Percentiles rank a stretch among this genome's conserved stretches.
Conservation (phyloP, 2,797 vertebrate genomes). For the Aldrovandia affinis region DNA sequence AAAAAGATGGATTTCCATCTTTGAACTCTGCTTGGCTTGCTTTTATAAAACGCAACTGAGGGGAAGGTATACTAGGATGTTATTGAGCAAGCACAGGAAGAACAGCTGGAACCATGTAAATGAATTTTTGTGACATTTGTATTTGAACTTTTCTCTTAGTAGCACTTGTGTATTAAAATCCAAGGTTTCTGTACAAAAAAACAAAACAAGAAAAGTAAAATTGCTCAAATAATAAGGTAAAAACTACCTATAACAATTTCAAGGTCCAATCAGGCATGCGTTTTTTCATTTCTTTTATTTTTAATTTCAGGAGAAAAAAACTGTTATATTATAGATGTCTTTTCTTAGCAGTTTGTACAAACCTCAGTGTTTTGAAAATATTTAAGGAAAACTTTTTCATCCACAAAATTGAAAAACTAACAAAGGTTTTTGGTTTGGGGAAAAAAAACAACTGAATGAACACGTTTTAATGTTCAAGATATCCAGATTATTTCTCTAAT, state of each 20-base stretch:
- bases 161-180: slow-evolving; percentile 52
- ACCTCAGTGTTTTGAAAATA: slow-evolving; percentile 65
- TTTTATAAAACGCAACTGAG: slow-evolving; percentile 5
- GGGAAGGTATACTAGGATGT: slow-evolving; percentile 14
- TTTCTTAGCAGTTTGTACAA: slow-evolving; percentile 71
- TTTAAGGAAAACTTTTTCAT: slow-evolving; percentile 61
- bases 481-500: slow-evolving; percentile 51
- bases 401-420: slow-evolving; percentile 43
- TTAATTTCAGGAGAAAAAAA: slow-evolving; percentile 55
- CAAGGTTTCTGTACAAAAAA: slow-evolving; percentile 44
- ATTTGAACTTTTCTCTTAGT: slow-evolving; percentile 51
- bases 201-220: slow-evolving; percentile 25
- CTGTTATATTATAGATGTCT: slow-evolving; percentile 41
- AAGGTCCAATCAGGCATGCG: slow-evolving; percentile 47
- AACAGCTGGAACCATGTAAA: slow-evolving; percentile 45
- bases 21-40: slow-evolving; percentile 25
- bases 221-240: slow-evolving; percentile 30
- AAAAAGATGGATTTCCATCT: slow-evolving; percentile 26
- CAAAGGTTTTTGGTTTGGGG: slow-evolving; percentile 45
- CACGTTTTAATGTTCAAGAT: slow-evolving; percentile 78
- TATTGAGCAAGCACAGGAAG: slow-evolving; percentile 26
- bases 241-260: slow-evolving; percentile 21
- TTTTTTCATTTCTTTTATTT: slow-evolving; percentile 53
- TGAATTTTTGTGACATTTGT: slow-evolving; percentile 39
- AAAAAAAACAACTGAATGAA: slow-evolving; percentile 67